phyloP scores from a whole-genome alignment of 2,888 invertebrate species.

The Tipula lateralis region DNA sequence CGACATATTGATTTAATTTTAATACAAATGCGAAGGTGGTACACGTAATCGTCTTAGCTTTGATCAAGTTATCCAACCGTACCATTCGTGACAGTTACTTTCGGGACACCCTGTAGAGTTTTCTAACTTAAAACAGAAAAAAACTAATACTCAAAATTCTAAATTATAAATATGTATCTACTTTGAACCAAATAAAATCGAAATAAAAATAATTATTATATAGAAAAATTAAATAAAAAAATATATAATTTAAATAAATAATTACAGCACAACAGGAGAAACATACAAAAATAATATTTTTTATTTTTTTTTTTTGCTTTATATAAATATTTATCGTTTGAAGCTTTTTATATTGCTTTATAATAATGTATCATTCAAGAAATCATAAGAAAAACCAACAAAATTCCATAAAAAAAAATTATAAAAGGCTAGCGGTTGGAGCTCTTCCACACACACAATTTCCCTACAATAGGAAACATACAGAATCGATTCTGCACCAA shows the following conservation, averaged over 20 bases:
- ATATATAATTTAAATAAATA: not conserved
- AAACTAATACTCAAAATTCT: not conserved
- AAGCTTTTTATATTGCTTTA: constrained; percentile 7
- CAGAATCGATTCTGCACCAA: not conserved
- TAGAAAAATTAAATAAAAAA: not conserved
- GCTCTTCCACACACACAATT: not conserved
- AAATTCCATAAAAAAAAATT: not conserved
- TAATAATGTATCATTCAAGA: constrained; percentile 12
- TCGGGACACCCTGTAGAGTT: too few species aligned
- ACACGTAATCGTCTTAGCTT: too few species aligned
- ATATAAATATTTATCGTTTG: not conserved
- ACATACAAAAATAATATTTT: constrained; percentile 25
- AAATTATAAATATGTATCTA: not conserved
- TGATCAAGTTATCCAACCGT: too few species aligned
- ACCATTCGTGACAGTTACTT: too few species aligned
- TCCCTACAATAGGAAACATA: not conserved
- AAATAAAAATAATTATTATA: not conserved
- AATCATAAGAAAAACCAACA: not conserved
- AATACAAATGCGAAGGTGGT: too few species aligned
- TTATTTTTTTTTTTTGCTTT: not conserved
- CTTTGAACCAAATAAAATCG: not conserved
- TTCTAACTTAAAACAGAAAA: not conserved
- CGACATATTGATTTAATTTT: too few species aligned
- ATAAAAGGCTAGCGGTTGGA: not conserved
- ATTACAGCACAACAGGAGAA: constrained; percentile 30